Percentiles rank a stretch among this genome's conserved stretches.
These are phyloP conservation scores for Perizoma flavofasciatum DNA, from an alignment of 2,888 invertebrate genomes.

Conservation along the genomic window DNA sequence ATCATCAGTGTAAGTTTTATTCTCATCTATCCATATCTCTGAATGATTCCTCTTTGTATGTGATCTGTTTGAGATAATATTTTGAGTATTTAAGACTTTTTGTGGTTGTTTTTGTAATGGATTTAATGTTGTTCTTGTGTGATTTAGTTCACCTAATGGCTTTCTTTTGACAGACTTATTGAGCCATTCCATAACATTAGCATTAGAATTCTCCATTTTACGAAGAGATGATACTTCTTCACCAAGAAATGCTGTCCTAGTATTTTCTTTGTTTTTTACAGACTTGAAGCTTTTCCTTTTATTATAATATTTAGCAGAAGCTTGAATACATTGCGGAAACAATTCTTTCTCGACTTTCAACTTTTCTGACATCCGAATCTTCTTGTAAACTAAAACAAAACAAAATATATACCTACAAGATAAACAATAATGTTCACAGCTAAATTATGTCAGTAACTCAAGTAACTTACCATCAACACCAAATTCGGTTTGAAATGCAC, in stretches of 20 bases:
- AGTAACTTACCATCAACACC: constrained; percentile 60
- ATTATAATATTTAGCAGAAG: constrained; percentile 67
- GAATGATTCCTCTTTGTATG: constrained; percentile 42
- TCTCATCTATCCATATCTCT: constrained; percentile 38
- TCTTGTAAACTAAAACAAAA: constrained; percentile 59
- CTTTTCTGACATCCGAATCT: constrained; percentile 61
- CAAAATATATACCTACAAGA: neutral
- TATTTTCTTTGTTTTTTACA: constrained; percentile 56
- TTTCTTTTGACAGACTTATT: constrained; percentile 56
- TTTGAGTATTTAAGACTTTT: constrained; percentile 29
- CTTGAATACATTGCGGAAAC: constrained; percentile 77
- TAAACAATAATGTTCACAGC: too few relatives aligned
- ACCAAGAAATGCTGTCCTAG: constrained; percentile 50
- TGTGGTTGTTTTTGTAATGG: constrained; percentile 22
- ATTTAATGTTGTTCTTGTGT: constrained; percentile 28
- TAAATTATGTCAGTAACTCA: constrained; percentile 2
- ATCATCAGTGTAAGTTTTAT: constrained; percentile 11
- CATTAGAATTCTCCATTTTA: constrained; percentile 61
- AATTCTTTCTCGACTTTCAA: constrained; percentile 67
- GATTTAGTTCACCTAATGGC: constrained; percentile 66
- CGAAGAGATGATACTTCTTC: constrained; percentile 48
- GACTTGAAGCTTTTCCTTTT: constrained; percentile 60
- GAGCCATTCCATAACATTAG: constrained; percentile 68
- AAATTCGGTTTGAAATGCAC: constrained; percentile 59
- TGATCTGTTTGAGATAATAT: constrained; percentile 15